These are phyloP conservation scores for Brassicogethes aeneus DNA, from an alignment of 2,888 invertebrate genomes.

Conservation along the genomic window DNA sequence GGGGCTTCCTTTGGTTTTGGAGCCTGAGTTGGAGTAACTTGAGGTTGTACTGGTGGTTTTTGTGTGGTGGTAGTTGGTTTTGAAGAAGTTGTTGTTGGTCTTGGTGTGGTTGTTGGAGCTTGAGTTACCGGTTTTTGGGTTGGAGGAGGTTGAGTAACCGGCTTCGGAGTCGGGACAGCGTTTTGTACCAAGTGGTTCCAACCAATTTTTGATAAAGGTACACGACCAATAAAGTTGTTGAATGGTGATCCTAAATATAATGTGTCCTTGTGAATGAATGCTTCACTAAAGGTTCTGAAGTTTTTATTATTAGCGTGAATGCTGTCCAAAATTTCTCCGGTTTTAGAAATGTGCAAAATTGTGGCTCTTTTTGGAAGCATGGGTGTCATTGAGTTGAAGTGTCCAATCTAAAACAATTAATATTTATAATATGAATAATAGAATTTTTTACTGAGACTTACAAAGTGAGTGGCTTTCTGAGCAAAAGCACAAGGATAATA, in stretches of 20 bases:
- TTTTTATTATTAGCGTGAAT: constrained; percentile 54
- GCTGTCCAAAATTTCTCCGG: constrained; percentile 62
- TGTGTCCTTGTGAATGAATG: constrained; percentile 53
- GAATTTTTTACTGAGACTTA: constrained; percentile 35
- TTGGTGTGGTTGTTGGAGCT: constrained; percentile 15
- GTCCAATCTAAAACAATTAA: constrained; percentile 49
- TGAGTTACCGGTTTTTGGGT: constrained; percentile 14
- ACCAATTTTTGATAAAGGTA: constrained; percentile 49
- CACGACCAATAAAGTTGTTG: constrained; percentile 54
- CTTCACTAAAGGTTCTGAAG: constrained; percentile 52
- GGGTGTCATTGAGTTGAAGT: constrained; percentile 45
- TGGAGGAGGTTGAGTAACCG: constrained; percentile 10
- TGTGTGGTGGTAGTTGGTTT: constrained; percentile 13
- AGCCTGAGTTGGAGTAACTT: constrained; percentile 23
- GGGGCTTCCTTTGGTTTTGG: constrained; percentile 17
- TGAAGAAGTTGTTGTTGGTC: constrained; percentile 19
- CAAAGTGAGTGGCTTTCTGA: constrained; percentile 52
- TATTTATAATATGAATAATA: neutral
- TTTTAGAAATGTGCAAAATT: constrained; percentile 58
- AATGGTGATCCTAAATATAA: constrained; percentile 62
- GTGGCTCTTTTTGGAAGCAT: constrained; percentile 44
- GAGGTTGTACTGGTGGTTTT: constrained; percentile 19
- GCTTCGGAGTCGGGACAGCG: constrained; percentile 11
- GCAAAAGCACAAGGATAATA: constrained; percentile 57
- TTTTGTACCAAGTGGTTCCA: constrained; percentile 25